Conservation (phyloP, 1,140 invertebrate species). For the Panagrolaimus sp. region DNA sequence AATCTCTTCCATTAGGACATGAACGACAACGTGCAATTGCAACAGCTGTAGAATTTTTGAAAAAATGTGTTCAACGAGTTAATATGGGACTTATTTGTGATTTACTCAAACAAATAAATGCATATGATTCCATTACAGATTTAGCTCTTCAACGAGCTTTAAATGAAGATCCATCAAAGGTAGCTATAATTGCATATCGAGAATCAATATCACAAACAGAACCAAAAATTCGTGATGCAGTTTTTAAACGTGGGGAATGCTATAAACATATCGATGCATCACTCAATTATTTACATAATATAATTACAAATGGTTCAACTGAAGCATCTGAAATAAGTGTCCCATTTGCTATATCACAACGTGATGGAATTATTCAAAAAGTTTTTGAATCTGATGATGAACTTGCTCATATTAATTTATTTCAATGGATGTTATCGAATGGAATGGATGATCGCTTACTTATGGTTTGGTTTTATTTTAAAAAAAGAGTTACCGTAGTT, state of each 20-base stretch:
- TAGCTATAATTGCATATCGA: constrained; percentile 4
- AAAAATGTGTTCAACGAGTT: constrained; percentile 3
- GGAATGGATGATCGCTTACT: constrained; percentile 72
- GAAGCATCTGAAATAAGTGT: not conserved
- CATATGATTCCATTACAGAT: constrained; percentile 60
- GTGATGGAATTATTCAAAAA: constrained; percentile 60
- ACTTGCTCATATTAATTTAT: constrained; percentile 77
- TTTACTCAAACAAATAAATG: constrained; percentile 57
- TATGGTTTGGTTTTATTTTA: constrained; percentile 45
- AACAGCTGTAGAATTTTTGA: not conserved
- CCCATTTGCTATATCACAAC: constrained; percentile 38
- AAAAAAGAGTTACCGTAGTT: no score
- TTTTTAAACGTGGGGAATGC: constrained; percentile 24
- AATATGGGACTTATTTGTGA: not conserved
- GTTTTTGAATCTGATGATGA: constrained; percentile 68
- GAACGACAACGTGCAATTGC: not conserved
- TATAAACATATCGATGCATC: constrained; percentile 23
- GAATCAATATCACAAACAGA: not conserved
- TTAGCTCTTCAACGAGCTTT: constrained; percentile 59
- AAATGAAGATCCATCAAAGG: constrained; percentile 49
- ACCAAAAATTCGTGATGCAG: constrained; percentile 32
- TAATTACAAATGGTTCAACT: not conserved
- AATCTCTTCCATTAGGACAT: not conserved
- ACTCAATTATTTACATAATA: not conserved
- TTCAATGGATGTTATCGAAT: constrained; percentile 83